Conservation (phyloP, 2,113 vertebrate genomes). For the Cinclus cinclus region DNA sequence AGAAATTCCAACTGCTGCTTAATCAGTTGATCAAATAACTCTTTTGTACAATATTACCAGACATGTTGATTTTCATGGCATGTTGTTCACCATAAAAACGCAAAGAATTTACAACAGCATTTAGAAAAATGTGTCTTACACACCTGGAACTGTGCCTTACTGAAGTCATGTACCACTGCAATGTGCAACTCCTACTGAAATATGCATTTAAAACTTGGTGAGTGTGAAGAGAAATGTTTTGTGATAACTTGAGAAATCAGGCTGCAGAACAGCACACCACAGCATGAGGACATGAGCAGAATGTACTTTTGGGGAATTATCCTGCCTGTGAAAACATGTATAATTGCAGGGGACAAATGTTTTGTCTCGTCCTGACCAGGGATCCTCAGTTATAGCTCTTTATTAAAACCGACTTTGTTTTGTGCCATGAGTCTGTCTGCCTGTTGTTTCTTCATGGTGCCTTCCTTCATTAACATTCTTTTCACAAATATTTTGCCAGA, state of each 20-base stretch:
- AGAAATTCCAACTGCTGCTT: not conserved
- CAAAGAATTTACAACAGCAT: not conserved
- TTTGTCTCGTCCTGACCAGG: not conserved
- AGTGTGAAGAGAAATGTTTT: not conserved
- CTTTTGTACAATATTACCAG: not conserved
- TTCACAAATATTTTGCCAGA: not conserved
- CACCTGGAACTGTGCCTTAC: not conserved
- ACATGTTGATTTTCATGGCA: not conserved
- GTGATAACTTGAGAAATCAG: not conserved
- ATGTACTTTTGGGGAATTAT: fast-evolving
- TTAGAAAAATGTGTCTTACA: not conserved
- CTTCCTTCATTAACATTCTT: not conserved
- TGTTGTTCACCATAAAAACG: not conserved
- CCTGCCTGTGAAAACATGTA: not conserved
- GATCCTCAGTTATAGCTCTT: not conserved
- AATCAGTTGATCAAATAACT: not conserved
- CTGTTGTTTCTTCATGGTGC: not conserved
- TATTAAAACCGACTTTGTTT: not conserved
- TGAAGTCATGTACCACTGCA: not conserved
- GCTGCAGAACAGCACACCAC: not conserved
- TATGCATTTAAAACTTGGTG: not conserved
- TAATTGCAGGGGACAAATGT: not conserved
- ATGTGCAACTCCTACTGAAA: not conserved
- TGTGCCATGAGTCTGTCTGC: not conserved
- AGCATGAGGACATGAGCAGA: not conserved